Evolutionary conservation across 2,888 invertebrate species (phyloP), one percentile per base, ranked within the genome.

Genomic region (Gasteruption jaculator): DNA sequence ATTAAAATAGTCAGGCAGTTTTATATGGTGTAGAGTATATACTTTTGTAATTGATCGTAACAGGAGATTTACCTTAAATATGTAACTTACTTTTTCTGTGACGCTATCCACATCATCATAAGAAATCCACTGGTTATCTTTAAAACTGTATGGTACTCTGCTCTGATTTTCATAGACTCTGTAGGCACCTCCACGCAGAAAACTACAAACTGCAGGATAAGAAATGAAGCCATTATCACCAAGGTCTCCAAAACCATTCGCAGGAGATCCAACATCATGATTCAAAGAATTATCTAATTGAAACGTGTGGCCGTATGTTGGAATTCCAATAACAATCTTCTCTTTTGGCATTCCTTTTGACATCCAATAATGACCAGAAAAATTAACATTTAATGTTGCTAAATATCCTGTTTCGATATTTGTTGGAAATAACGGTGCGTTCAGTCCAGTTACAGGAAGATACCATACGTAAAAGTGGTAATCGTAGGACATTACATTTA

Each of bases 401-500:
- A 86, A 73, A 53, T 82, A 82, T 2, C 80, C 77, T 25, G 74
- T 73, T 53, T 90, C 86, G 1, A 72, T 71, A 6, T 71, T 57
- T 5, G 78, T 73, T 1, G 78, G 72, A 63, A 79, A 87, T 3
- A 94, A 71, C 0, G 93, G 92, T 0, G 92, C 79, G 71, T 94
- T 93, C 10, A 90, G 74, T 0, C 89, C 83, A 12, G 92, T 92
- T 53, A 90, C 81, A 1, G 92, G 92, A 2, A 85, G 82, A 46
- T 79, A 79, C 64, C 77, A 76, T 4, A 81, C 78, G 60, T 79
- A 93, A 60, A 81, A 85, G 68, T 93, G 91, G 61, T 82, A 93
- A 67, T 94, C 93, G 63, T 94, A 94, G 0, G 86, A 79, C 93
- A 93, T 93, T n/a, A 94, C 62, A 67, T 90, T 91, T 0, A 91